These are phyloP conservation scores for Apodemus sylvaticus DNA, from an alignment of 2,113 vertebrate genomes.

Conservation along the genomic window DNA sequence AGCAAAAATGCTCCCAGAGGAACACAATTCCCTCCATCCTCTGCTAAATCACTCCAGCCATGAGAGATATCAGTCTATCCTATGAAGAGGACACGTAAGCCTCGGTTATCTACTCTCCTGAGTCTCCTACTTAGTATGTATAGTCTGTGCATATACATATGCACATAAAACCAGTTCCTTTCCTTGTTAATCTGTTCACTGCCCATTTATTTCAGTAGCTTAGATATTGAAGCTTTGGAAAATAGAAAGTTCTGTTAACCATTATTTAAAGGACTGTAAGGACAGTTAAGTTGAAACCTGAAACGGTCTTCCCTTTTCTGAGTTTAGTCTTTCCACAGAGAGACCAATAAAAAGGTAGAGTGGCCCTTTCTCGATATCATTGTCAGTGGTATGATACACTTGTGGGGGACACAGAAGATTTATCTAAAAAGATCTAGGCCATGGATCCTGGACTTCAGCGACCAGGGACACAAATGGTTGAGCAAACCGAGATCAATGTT, in stretches of 20 bases:
- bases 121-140: background rate
- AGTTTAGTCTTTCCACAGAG: background rate
- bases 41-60: background rate
- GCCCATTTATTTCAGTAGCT: background rate
- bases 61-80: background rate
- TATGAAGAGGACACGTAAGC: background rate
- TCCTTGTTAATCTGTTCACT: background rate
- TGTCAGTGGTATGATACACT: background rate
- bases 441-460: background rate
- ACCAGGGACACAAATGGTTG: background rate
- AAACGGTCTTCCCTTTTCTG: background rate
- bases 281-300: background rate
- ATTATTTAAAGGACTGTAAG: background rate
- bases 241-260: background rate
- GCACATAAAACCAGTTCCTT: background rate
- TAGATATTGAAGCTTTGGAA: background rate
- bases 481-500: background rate
- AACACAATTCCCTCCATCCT: background rate
- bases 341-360: background rate
- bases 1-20: background rate
- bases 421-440: background rate
- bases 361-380: background rate
- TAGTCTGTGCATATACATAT: background rate
- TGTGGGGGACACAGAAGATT: background rate
- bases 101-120: background rate